These are phyloP conservation scores for Pharmacophagus antenor DNA, from an alignment of 2,888 invertebrate genomes.

Conservation along the genomic window DNA sequence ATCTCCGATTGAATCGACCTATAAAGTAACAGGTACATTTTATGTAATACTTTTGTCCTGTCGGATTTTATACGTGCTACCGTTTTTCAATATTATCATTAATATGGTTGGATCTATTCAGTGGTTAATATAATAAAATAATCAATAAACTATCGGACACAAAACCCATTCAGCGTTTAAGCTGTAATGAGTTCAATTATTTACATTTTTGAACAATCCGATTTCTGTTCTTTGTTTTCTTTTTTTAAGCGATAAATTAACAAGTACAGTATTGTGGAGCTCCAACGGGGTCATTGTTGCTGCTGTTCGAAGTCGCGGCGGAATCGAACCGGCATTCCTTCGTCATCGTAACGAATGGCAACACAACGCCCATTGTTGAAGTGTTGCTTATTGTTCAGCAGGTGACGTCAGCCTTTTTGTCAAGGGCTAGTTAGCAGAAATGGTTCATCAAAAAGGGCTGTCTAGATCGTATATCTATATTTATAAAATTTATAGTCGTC, in stretches of 20 bases:
- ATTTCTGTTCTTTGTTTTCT: slow-evolving; percentile 21
- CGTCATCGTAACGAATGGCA: slow-evolving; percentile 18
- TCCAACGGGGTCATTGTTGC: slow-evolving; percentile 20
- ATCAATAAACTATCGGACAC: background rate
- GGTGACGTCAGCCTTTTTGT: background rate
- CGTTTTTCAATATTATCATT: too few relatives aligned
- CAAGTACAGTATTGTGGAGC: slow-evolving; percentile 14
- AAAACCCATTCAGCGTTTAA: slow-evolving; percentile 6
- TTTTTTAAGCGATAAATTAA: slow-evolving; percentile 10
- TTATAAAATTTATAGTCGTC: background rate
- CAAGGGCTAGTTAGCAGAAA: slow-evolving; percentile 2
- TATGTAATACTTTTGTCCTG: too few relatives aligned
- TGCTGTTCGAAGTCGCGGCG: slow-evolving; percentile 2
- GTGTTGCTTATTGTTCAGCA: slow-evolving; percentile 12
- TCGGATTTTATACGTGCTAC: too few relatives aligned
- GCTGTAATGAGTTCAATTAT: slow-evolving; percentile 1
- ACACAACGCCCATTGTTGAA: slow-evolving; percentile 18
- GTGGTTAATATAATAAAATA: too few relatives aligned
- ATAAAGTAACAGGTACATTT: too few relatives aligned
- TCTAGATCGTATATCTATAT: too few relatives aligned
- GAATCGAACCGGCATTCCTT: slow-evolving; percentile 4
- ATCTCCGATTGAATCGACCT: background rate
- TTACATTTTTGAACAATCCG: slow-evolving; percentile 20
- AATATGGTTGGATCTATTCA: too few relatives aligned
- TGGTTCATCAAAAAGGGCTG: background rate